Percentiles rank a stretch among this genome's conserved stretches.
phyloP scores from a whole-genome alignment of 2,888 invertebrate genomes.

The Onchidella celtica region DNA sequence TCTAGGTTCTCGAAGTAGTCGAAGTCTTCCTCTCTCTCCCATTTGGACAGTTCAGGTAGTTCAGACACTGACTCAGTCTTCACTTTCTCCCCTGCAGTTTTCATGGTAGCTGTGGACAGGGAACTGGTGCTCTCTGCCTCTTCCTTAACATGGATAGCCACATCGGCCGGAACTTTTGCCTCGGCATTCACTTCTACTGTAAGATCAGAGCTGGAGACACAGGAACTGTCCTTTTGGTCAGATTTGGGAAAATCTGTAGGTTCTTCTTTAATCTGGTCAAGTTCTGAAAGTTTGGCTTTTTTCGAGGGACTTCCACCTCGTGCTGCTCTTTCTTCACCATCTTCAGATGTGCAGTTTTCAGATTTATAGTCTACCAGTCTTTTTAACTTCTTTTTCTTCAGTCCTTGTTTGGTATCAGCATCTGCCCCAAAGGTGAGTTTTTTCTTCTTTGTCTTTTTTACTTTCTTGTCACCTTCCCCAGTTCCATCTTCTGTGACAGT shows the following conservation, averaged over 20 bases:
- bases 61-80: conserved; percentile 66
- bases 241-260: background rate
- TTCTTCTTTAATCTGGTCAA: conserved; percentile 11
- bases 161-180: background rate
- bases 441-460: conserved; percentile 47
- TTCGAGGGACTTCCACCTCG: conserved; percentile 34
- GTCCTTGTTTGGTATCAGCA: conserved; percentile 43
- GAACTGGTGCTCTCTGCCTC: conserved; percentile 32
- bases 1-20: conserved; percentile 54
- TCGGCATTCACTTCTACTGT: conserved; percentile 26
- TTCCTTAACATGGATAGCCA: conserved; percentile 7
- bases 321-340: conserved; percentile 38
- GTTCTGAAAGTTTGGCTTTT: conserved; percentile 39
- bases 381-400: conserved; percentile 48
- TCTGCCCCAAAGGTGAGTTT: conserved; percentile 49
- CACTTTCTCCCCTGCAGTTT: background rate
- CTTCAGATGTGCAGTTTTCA: conserved; percentile 42
- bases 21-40: conserved; percentile 88
- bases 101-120: background rate
- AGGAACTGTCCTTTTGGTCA: background rate
- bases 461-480: conserved; percentile 35
- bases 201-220: conserved; percentile 23
- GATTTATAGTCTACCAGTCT: conserved; percentile 47
- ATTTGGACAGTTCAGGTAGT: conserved; percentile 90
- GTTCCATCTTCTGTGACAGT: conserved; percentile 28